Percentiles rank a stretch among this genome's conserved stretches.
phyloP scores from a whole-genome alignment of 2,797 vertebrate genomes.

The Bovichtus variegatus region DNA sequence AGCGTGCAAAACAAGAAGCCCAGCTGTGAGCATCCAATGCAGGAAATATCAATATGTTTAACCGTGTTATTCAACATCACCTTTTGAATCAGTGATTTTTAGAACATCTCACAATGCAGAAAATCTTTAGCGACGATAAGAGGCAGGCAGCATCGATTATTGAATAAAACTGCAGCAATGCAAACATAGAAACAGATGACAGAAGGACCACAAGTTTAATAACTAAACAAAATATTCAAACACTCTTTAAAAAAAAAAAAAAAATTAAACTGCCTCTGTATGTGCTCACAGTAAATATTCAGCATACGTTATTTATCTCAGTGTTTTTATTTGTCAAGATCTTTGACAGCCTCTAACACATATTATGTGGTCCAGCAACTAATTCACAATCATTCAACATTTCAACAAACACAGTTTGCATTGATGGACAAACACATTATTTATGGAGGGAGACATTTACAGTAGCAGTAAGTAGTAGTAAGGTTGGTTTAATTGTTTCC shows the following conservation, averaged over 20 bases:
- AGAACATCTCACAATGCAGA: slow-evolving; percentile 62
- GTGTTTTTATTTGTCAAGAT: slow-evolving; percentile 60
- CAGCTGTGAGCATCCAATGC: slow-evolving; percentile 72
- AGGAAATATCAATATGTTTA: slow-evolving; percentile 63
- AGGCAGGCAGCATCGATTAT: slow-evolving; percentile 76
- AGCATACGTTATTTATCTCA: slow-evolving; percentile 71
- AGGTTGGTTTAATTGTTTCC: slow-evolving; percentile 67
- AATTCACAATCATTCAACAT: slow-evolving; percentile 68
- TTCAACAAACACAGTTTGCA: slow-evolving; percentile 69
- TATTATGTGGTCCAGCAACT: slow-evolving; percentile 62
- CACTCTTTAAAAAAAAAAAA: slow-evolving; percentile 36
- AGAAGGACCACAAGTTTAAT: slow-evolving; percentile 70
- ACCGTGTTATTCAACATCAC: slow-evolving; percentile 45
- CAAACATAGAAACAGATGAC: slow-evolving; percentile 70
- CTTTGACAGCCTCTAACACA: slow-evolving; percentile 59
- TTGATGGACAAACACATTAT: slow-evolving; percentile 54
- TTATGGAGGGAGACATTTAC: slow-evolving; percentile 61
- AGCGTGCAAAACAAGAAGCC: slow-evolving; percentile 79
- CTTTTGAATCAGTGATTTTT: slow-evolving; percentile 45
- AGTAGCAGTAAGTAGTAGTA: no score
- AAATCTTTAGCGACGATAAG: slow-evolving; percentile 64
- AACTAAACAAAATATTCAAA: slow-evolving; percentile 49
- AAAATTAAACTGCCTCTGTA: slow-evolving; percentile 59
- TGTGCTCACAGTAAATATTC: slow-evolving; percentile 79
- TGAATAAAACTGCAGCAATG: slow-evolving; percentile 72